Evolutionary conservation across 2,888 invertebrate genomes (phyloP).

Genomic region (Harmothoe impar): DNA sequence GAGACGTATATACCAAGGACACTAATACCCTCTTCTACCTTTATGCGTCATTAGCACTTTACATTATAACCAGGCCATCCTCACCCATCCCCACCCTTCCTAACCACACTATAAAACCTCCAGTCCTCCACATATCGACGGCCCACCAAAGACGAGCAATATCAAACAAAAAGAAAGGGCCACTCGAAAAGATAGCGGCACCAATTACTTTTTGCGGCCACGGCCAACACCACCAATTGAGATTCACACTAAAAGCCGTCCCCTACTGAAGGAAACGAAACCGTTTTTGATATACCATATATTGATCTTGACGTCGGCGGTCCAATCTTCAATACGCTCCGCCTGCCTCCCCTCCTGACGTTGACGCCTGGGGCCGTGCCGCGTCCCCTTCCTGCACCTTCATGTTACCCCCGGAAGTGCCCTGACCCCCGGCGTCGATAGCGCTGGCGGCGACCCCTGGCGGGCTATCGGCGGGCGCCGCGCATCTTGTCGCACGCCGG

Average conservation of each 20-base stretch:
- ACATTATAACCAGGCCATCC: neutral
- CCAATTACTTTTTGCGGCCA: slow-evolving; percentile 16
- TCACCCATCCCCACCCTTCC: neutral
- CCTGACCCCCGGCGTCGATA: slow-evolving; percentile 16
- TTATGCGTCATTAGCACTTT: neutral
- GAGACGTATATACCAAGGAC: too few relatives aligned
- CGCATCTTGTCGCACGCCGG: neutral
- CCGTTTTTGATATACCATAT: slow-evolving; percentile 4
- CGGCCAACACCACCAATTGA: neutral
- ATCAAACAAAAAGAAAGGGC: neutral
- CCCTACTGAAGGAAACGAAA: neutral
- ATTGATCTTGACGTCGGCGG: neutral
- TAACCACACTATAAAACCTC: neutral
- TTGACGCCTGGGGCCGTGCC: neutral
- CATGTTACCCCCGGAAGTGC: neutral
- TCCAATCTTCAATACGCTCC: neutral
- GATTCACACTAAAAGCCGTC: neutral
- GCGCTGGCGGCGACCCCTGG: neutral
- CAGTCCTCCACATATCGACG: too few relatives aligned
- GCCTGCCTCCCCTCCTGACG: neutral
- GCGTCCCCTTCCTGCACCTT: neutral
- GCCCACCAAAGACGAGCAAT: slow-evolving; percentile 11
- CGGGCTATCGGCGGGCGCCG: neutral
- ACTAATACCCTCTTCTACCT: too few relatives aligned
- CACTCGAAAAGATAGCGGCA: neutral